Evolutionary conservation across 1,140 invertebrate genomes (phyloP).

Genomic region (Drosophila quadrilineata): DNA sequence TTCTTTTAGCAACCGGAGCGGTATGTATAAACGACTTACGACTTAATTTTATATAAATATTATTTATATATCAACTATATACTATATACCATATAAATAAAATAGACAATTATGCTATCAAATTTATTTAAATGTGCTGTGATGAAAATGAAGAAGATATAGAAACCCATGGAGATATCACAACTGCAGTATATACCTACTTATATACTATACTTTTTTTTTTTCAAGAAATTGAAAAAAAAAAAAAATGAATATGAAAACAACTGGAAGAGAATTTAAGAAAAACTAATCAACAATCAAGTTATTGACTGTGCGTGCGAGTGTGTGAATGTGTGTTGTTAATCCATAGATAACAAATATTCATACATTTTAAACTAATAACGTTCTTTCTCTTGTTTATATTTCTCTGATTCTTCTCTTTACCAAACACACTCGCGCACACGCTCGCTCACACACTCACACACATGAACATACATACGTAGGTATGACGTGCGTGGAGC

Average conservation of each 20-base stretch:
- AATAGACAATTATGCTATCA: background rate
- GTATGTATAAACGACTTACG: conserved; percentile 72
- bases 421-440: conserved; percentile 20
- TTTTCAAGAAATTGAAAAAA: no score
- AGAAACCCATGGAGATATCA: no score
- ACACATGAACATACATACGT: conserved; percentile 36
- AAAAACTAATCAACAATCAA: no score
- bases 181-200: no score
- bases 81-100: conserved; percentile 10
- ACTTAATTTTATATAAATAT: conserved; percentile 32
- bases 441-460: conserved; percentile 7
- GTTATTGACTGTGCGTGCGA: no score
- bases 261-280: no score
- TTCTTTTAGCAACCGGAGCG: conserved; percentile 74
- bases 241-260: no score
- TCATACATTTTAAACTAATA: conserved; percentile 36
- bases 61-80: conserved; percentile 15
- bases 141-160: conserved; percentile 16
- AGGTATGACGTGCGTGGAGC: conserved; percentile 98
- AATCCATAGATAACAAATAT: conserved; percentile 4
- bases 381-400: conserved; percentile 53
- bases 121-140: conserved; percentile 31
- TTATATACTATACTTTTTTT: no score
- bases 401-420: conserved; percentile 71
- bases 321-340: no score